Conservation (phyloP, 1,140 invertebrate species). For the Drosophila littoralis region DNA sequence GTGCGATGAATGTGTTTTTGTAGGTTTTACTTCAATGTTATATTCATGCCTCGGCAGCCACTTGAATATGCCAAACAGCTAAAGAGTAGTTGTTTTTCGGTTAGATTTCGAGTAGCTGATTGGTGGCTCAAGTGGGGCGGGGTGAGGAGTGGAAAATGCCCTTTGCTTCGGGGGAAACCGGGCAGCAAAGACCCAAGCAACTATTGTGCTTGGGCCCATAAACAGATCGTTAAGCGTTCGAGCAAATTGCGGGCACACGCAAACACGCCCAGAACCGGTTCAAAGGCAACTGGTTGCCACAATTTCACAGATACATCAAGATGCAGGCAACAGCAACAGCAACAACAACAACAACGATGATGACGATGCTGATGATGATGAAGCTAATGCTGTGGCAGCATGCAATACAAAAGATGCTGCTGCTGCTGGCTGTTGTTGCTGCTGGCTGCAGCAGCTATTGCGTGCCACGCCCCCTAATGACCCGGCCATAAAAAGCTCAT, state of each 20-base stretch:
- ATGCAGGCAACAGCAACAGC: slow-evolving; percentile 32
- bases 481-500: slow-evolving; percentile 78
- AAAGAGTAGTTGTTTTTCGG: slow-evolving; percentile 14
- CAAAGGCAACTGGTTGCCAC: slow-evolving; percentile 20
- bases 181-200: slow-evolving; percentile 5
- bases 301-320: slow-evolving; percentile 60
- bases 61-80: slow-evolving; percentile 55
- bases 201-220: slow-evolving; percentile 50
- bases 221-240: slow-evolving; percentile 75
- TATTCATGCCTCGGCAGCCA: slow-evolving; percentile 54
- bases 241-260: slow-evolving; percentile 76
- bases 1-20: slow-evolving; percentile 40
- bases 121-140: slow-evolving; percentile 31
- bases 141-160: background rate
- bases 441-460: slow-evolving; percentile 28
- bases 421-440: slow-evolving; percentile 15
- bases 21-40: slow-evolving; percentile 17
- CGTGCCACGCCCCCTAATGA: slow-evolving; percentile 74
- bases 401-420: slow-evolving; percentile 63
- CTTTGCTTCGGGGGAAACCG: background rate
- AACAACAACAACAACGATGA: background rate
- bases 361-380: slow-evolving; percentile 44
- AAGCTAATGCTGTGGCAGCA: slow-evolving; percentile 66
- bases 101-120: slow-evolving; percentile 68
- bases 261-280: slow-evolving; percentile 70